These are phyloP conservation scores for Leucophora obtusa DNA, from an alignment of 2,888 invertebrate species.

Conservation along the genomic window DNA sequence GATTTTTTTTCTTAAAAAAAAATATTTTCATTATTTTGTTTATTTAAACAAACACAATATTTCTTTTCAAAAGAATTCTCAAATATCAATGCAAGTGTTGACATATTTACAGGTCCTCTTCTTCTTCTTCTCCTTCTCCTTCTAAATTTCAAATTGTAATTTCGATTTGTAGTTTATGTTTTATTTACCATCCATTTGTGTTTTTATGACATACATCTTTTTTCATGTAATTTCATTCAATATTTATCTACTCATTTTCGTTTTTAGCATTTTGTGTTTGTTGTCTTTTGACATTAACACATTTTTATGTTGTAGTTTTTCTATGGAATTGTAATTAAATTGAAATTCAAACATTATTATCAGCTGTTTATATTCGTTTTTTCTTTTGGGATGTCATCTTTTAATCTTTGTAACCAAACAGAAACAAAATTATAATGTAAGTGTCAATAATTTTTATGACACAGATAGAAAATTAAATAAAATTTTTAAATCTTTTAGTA, in stretches of 20 bases:
- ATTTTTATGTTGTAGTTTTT: constrained; percentile 16
- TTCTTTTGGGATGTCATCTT: constrained; percentile 19
- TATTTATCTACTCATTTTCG: constrained; percentile 26
- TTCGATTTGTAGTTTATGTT: neutral
- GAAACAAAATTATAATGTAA: neutral
- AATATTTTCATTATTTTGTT: neutral
- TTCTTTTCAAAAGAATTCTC: neutral
- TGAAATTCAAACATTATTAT: constrained; percentile 46
- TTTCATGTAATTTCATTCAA: neutral
- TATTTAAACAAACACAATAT: neutral
- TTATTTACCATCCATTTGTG: constrained; percentile 26
- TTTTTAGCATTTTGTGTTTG: constrained; percentile 21
- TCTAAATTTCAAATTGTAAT: neutral
- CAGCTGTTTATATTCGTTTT: constrained; percentile 32
- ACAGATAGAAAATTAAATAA: neutral
- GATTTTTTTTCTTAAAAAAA: neutral
- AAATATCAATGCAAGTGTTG: constrained; percentile 33
- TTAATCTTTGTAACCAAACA: constrained; percentile 1
- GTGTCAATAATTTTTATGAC: neutral
- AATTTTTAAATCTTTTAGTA: neutral
- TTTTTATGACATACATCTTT: constrained; percentile 14
- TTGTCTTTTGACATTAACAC: constrained; percentile 25
- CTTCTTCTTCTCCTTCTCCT: neutral
- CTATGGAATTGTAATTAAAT: constrained; percentile 44
- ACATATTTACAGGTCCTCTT: constrained; percentile 29